phyloP scores from a whole-genome alignment of 2,797 vertebrate genomes.

The Crenuchus spilurus region DNA sequence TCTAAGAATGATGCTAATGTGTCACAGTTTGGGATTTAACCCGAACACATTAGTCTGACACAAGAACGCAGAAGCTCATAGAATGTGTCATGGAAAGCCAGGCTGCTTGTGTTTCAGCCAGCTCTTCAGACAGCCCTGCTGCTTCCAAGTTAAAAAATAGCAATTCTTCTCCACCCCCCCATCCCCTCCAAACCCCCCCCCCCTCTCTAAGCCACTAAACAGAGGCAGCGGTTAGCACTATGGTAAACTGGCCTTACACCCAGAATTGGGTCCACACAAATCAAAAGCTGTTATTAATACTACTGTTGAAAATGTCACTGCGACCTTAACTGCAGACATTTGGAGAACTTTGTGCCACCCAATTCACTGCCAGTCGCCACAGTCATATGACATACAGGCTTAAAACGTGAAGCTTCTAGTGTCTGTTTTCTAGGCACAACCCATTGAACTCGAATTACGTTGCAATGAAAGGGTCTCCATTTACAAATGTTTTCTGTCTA shows the following conservation, averaged over 20 bases:
- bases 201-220: slow-evolving; percentile 38
- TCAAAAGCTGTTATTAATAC: slow-evolving; percentile 71
- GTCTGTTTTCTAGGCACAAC: not conserved
- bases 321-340: slow-evolving; percentile 70
- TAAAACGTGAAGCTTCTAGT: not conserved
- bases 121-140: slow-evolving; percentile 43
- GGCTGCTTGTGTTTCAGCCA: slow-evolving; percentile 41
- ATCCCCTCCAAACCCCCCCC: not conserved
- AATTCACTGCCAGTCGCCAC: no score
- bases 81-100: slow-evolving; percentile 55
- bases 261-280: slow-evolving; percentile 76
- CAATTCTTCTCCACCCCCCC: slow-evolving; percentile 17
- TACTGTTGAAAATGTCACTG: slow-evolving; percentile 72
- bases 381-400: not conserved
- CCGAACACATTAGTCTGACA: slow-evolving; percentile 49
- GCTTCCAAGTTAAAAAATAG: slow-evolving; percentile 55
- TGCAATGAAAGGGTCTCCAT: not conserved
- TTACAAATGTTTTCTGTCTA: not conserved
- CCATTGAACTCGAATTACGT: not conserved
- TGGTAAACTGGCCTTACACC: slow-evolving; percentile 70
- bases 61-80: slow-evolving; percentile 34
- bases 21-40: slow-evolving; percentile 41
- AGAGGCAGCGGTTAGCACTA: slow-evolving; percentile 55
- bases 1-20: slow-evolving; percentile 37
- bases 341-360: no score